These are phyloP conservation scores for Pseudopipra pipra DNA, from an alignment of 2,113 vertebrate genomes.

Conservation along the genomic window DNA sequence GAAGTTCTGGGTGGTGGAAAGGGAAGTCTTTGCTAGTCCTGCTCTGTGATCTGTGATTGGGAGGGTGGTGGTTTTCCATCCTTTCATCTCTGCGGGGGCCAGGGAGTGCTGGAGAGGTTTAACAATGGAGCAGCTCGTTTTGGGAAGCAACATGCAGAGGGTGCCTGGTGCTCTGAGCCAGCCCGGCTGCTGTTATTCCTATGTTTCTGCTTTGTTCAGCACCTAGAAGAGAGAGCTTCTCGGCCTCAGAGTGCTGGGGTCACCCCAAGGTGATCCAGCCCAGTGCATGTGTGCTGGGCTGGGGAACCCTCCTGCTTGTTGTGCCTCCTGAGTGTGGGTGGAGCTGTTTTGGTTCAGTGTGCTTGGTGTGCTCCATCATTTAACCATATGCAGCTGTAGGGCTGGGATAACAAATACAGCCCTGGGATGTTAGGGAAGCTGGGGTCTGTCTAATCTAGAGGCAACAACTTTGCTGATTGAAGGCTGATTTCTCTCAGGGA, in stretches of 20 bases:
- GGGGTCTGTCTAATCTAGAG: neutral
- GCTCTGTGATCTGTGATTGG: neutral
- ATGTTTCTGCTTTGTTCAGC: neutral
- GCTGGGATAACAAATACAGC: neutral
- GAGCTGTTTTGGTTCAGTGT: neutral
- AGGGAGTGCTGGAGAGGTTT: neutral
- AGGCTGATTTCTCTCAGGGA: neutral
- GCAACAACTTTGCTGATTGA: neutral
- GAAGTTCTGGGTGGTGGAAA: neutral
- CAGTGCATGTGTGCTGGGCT: neutral
- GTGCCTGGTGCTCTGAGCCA: neutral
- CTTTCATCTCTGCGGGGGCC: neutral
- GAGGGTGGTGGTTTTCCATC: neutral
- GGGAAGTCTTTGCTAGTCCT: neutral
- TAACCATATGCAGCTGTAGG: neutral
- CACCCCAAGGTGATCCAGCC: neutral
- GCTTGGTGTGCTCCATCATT: neutral
- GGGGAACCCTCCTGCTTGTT: neutral
- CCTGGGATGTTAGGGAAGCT: neutral
- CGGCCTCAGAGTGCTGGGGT: neutral
- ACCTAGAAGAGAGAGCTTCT: neutral
- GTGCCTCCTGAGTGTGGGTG: neutral
- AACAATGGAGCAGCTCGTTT: neutral
- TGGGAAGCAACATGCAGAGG: rapidly evolving
- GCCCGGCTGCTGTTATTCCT: neutral